Percentiles rank a stretch among this genome's conserved stretches.
These are phyloP conservation scores for Gambusia yucatana DNA, from an alignment of 2,797 vertebrate species.

Conservation along the genomic window DNA sequence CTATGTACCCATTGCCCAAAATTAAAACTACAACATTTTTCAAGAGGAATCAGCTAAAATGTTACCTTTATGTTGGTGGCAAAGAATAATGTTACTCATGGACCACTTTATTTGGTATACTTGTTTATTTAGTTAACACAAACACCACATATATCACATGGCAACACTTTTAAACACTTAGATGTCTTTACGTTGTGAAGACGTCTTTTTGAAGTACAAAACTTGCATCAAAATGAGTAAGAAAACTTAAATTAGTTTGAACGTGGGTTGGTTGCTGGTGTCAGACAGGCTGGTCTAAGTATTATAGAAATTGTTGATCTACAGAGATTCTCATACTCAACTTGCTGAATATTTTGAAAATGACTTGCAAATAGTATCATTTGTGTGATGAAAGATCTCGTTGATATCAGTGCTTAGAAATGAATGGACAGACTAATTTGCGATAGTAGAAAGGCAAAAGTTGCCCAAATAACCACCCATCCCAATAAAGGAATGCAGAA, in stretches of 20 bases:
- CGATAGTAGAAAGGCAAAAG: not conserved
- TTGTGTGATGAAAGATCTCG: not conserved
- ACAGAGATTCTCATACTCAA: not conserved
- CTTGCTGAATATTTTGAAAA: not conserved
- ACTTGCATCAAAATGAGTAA: not conserved
- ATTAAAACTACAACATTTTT: slow-evolving; percentile 12
- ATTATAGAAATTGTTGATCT: not conserved
- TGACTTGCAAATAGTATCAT: not conserved
- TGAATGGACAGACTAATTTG: not conserved
- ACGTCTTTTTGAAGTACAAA: not conserved
- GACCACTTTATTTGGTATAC: slow-evolving; percentile 1
- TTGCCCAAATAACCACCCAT: not conserved
- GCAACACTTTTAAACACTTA: not conserved
- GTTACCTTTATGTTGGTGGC: slow-evolving; percentile 5
- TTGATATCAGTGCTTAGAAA: not conserved
- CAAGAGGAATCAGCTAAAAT: not conserved
- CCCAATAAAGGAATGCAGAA: not conserved
- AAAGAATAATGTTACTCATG: not conserved
- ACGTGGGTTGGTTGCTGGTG: not conserved
- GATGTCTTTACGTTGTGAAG: not conserved
- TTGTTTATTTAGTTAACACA: not conserved
- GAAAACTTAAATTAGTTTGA: not conserved
- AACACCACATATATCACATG: not conserved
- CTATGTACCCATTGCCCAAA: slow-evolving; percentile 33
- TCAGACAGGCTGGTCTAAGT: not conserved